Evolutionary conservation across 2,797 vertebrate species (phyloP), one percentile per base, ranked within the genome.

Genomic region (Erethizon dorsatum): DNA sequence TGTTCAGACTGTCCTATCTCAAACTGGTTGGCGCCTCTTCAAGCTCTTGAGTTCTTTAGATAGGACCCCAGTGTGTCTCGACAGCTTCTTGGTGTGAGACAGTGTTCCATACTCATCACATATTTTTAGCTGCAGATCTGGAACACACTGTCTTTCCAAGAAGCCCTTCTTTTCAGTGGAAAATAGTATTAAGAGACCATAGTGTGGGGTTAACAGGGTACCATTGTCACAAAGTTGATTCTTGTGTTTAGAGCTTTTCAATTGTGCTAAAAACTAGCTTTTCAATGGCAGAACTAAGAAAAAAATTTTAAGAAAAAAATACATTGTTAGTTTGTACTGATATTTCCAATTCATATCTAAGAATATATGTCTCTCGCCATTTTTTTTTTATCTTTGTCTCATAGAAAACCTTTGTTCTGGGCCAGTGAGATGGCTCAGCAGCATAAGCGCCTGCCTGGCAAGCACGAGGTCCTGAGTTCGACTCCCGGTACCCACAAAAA

Each of bases 301-400:
- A 67, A 71, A 14, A 31, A 15, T 67, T 71, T 71, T 8, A 57
- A 56, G 33, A 83, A 37, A 56, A 89, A 83, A 57, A 7, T 11
- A 41, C 10, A 73, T 47, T 24, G 22, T 22, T 71, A 75, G 20
- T 47, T 75, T 45, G 41, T 47, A 47, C 24, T 26, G 22, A 47
- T 75, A 37, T 45, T 45, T 26, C 71, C 41, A 45, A 75, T 75
- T 75, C 71, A 45, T 15, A 61, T 56, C 17, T 56, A 94, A 77
- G 18, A 37, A 56, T 75, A 33, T 14, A 75, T 88, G 56, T 15
- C 2, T 63, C 37, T 75, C 54, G 8, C 57, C 22, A 33, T 26
- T 71, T 71, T 91, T 59, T 79, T 79, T 92, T 63, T 93, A 28
- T 41, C 28, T 85, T n/a, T 57, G 33, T 93, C 75, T 80, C 31